A percentile compares a stretch with the other conserved stretches of the same genome.
Evolutionary conservation across 2,797 vertebrate genomes (phyloP).

Genomic region (Takifugu ocellatus): DNA sequence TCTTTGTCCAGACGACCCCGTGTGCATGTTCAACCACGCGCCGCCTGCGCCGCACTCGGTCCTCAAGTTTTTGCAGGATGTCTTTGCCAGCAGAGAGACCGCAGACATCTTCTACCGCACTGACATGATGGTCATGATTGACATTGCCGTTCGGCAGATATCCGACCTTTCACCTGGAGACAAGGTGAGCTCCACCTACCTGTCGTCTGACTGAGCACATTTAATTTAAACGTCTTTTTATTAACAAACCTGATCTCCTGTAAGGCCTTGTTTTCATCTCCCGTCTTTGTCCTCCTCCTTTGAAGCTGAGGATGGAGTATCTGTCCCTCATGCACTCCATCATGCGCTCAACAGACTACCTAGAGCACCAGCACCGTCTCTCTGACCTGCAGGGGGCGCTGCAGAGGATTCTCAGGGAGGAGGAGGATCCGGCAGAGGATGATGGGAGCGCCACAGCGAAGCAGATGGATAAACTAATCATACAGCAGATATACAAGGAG

Average conservation of each 20-base stretch:
- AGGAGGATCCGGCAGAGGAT: constrained; percentile 67
- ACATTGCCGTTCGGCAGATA: constrained; percentile 93
- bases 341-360: constrained; percentile 90
- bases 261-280: neutral
- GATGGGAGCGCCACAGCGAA: constrained; percentile 80
- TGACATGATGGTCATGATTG: constrained; percentile 99
- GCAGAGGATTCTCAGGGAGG: constrained; percentile 90
- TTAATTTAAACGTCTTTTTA: neutral
- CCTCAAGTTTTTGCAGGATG: constrained; percentile 95
- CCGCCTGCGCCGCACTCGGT: constrained; percentile 90
- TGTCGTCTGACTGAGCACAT: constrained; percentile 3
- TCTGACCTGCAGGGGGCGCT: constrained; percentile 86
- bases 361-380: constrained; percentile 90
- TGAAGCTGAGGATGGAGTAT: constrained; percentile 95
- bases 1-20: constrained; percentile 84
- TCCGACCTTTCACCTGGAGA: constrained; percentile 96
- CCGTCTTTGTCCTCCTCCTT: neutral
- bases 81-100: constrained; percentile 84
- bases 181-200: constrained; percentile 72
- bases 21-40: constrained; percentile 91
- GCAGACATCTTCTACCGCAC: constrained; percentile 93
- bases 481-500: constrained; percentile 90
- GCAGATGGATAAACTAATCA: constrained; percentile 97
- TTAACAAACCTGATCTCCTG: neutral
- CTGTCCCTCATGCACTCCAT: constrained; percentile 96